Conservation (phyloP, 1,140 invertebrate species). For the Drosophila malerkotliana region DNA sequence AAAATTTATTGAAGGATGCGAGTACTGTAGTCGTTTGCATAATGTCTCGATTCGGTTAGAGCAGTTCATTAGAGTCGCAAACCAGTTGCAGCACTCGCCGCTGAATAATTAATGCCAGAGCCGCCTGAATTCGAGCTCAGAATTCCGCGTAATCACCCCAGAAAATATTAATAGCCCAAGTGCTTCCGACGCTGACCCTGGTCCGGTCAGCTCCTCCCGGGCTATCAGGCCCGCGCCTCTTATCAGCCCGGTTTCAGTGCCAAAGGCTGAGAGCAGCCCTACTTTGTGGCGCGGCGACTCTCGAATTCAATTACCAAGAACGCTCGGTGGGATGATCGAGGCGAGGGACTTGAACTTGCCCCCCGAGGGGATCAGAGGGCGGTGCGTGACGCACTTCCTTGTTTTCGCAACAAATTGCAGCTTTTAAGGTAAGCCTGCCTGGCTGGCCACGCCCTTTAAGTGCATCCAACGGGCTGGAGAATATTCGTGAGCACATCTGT, state of each 20-base stretch:
- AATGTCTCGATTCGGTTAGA: slow-evolving; percentile 29
- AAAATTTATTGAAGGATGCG: slow-evolving; percentile 51
- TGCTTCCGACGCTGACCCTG: slow-evolving; percentile 27
- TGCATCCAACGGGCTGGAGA: too few relatives aligned
- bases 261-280: slow-evolving; percentile 23
- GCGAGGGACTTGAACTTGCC: neutral
- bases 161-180: neutral
- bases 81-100: slow-evolving; percentile 27
- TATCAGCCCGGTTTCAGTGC: slow-evolving; percentile 28
- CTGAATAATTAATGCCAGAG: slow-evolving; percentile 24
- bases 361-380: too few relatives aligned
- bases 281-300: neutral
- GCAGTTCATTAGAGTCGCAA: slow-evolving; percentile 51
- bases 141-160: neutral
- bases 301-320: neutral
- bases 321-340: neutral
- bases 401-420: too few relatives aligned
- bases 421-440: too few relatives aligned
- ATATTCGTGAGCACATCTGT: too few relatives aligned
- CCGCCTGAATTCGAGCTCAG: neutral
- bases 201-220: slow-evolving; percentile 23
- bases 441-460: too few relatives aligned
- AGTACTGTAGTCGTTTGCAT: slow-evolving; percentile 33
- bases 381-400: too few relatives aligned
- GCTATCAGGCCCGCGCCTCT: slow-evolving; percentile 28